phyloP scores from a whole-genome alignment of 2,888 invertebrate genomes.

The Gisinianus flammeolus region DNA sequence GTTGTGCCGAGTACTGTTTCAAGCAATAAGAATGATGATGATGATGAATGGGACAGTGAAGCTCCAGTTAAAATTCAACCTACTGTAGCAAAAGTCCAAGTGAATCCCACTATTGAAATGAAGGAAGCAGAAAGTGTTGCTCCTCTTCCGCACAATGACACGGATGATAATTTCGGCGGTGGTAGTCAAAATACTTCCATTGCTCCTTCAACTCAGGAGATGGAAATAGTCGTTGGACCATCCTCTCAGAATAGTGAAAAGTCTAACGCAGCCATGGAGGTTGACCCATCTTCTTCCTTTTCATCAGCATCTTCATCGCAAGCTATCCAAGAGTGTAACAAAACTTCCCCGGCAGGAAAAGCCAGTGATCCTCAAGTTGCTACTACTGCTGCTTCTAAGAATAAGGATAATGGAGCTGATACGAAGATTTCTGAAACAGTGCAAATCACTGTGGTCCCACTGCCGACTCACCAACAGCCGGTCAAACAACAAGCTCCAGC shows the following conservation, averaged over 20 bases:
- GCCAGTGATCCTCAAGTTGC: background rate
- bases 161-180: background rate
- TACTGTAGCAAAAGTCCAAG: background rate
- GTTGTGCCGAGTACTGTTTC: background rate
- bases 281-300: too few relatives aligned
- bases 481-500: too few relatives aligned
- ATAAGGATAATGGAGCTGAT: background rate
- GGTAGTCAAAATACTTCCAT: background rate
- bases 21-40: background rate
- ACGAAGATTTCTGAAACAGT: too few relatives aligned
- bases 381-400: background rate
- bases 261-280: background rate
- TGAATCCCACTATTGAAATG: background rate
- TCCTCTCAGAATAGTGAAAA: background rate
- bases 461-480: too few relatives aligned
- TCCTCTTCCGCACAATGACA: background rate
- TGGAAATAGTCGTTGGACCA: background rate
- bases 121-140: background rate
- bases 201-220: background rate
- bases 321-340: too few relatives aligned
- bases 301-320: too few relatives aligned
- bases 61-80: background rate
- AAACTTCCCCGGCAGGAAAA: background rate
- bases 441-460: too few relatives aligned
- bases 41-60: slow-evolving; percentile 1